Base-by-base conservation (phyloP, 2,797 vertebrate genomes). In the Sebastes hubbsi region DNA sequence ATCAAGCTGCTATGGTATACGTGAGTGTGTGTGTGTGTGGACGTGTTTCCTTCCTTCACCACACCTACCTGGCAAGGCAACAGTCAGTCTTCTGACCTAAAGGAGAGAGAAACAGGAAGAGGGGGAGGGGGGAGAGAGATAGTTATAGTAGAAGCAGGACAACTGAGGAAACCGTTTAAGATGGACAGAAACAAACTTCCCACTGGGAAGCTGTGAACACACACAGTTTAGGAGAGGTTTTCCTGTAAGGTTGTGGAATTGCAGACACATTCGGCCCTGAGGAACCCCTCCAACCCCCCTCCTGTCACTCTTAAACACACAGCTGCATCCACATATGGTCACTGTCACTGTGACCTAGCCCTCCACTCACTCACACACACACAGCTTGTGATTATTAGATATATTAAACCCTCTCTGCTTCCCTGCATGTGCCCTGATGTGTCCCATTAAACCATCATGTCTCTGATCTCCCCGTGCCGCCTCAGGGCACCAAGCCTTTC, bases 51-150 rank as follows among this genome's bases (percentile, higher is more conserved):
- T 87, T 87, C 86, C 85, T 84, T 61, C 38, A 82, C 84, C 90
- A 84, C 89, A 96, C 97, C 92, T 95, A 99, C 98, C 98, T 99
- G 95, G 97, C 97, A 88, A 98, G 95, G 92, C 97, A 98, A 87
- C 97, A 98, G 90, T 99, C 98, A 2, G 96, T 97, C 92, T 98
- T 96, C 82, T 99, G 98, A 97, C 97, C 98, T 99, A 92, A 73
- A 87, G 70, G 66, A 86, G 80, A 79, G 67, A 86, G 87, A 87
- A 71, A 88, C 82, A 90, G 88, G 90, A 88, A 88, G 73, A 74
- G 64, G 85, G 82, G 84, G 80, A 25, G 55, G 76, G 34, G 22
- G 82, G 34, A 78, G 20, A 72, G 72, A 60, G 62, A 87, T n/a
- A 74, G 72, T 88, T 90, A 83, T 66, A 89, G 85, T 49, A 38